These are phyloP conservation scores for Lasaia peninsularis DNA, from an alignment of 1,140 invertebrate species.

Conservation along the genomic window DNA sequence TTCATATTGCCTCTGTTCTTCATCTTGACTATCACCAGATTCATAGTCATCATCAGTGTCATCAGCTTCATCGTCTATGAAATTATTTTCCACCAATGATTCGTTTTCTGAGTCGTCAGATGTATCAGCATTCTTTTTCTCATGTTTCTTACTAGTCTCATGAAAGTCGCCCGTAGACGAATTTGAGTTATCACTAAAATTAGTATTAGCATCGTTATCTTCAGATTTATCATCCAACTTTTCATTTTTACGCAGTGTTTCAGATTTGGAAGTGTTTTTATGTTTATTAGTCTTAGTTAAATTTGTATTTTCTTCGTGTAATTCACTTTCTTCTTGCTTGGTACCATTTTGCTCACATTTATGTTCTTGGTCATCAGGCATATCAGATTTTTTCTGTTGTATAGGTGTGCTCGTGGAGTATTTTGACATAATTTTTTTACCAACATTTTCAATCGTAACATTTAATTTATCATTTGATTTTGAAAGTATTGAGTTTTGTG, in stretches of 20 bases:
- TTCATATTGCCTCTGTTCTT: conserved; percentile 51
- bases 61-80: conserved; percentile 55
- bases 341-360: conserved; percentile 44
- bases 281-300: neutral
- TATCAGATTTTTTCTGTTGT: conserved; percentile 49
- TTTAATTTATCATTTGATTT: conserved; percentile 38
- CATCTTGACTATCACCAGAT: conserved; percentile 64
- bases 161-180: neutral
- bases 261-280: too few relatives aligned
- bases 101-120: conserved; percentile 33
- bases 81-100: conserved; percentile 32
- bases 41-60: conserved; percentile 62
- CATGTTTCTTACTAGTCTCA: neutral
- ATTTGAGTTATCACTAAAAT: neutral
- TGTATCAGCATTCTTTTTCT: neutral
- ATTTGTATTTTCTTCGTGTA: neutral
- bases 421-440: conserved; percentile 45
- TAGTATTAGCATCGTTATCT: neutral
- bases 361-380: conserved; percentile 25
- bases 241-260: too few relatives aligned
- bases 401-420: conserved; percentile 60
- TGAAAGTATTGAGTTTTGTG: conserved; percentile 29
- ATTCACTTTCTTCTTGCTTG: conserved; percentile 11
- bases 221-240: neutral
- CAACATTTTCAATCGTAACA: conserved; percentile 35